Base-by-base conservation (phyloP, 2,888 invertebrate genomes). In the Acanthococcus lagerstroemiae region DNA sequence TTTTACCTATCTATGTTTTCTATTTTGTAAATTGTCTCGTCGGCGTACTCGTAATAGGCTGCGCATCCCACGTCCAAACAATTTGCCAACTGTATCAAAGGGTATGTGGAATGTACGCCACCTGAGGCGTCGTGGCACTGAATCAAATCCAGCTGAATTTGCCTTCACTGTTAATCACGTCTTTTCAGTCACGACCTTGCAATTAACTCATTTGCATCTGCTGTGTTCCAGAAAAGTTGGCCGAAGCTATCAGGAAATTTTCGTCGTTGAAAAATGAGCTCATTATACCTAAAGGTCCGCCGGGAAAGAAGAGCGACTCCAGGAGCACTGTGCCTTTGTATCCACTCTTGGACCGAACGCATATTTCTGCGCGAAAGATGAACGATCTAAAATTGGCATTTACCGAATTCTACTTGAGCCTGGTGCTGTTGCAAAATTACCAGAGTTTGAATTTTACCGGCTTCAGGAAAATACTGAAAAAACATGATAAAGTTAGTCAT, bases 401-500 rank as follows among this genome's bases (percentile, higher is more conserved):
- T 78, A 95, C 94, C 74, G 99, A 99, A 81, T 99, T 96, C 79
- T 99, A 99, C 77, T 81, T 99, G 50, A 94, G 94, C 74, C 80
- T 99, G 57, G 95, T 99, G 72, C 80, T 99, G 17, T 80, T 99
- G 68, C 97, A 99, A 78, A 99, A 99, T 76, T 97, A 95, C 76
- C 96, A 99, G 78, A 95, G 94, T 76, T 81, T 99, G 65, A 99
- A 99, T 79, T 95, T 94, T 74, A 99, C 96, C 3, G 99, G 97
- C 1, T 99, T 99, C 80, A 83, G 97, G 69, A 99, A 99, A 79
- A 99, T 99, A 74, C 82, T 99, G 69, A 99, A 99, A 78, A 99
- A 99, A 78, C 97, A 97, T 76, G 99, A 99, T 78, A 99, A 99
- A 85, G 93, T 93, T 77, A 69, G 68, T 67, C 4, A 52, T 45